Percentiles rank a stretch among this genome's conserved stretches.
phyloP scores from a whole-genome alignment of 1,140 invertebrate species.

The Charaxes varanes region DNA sequence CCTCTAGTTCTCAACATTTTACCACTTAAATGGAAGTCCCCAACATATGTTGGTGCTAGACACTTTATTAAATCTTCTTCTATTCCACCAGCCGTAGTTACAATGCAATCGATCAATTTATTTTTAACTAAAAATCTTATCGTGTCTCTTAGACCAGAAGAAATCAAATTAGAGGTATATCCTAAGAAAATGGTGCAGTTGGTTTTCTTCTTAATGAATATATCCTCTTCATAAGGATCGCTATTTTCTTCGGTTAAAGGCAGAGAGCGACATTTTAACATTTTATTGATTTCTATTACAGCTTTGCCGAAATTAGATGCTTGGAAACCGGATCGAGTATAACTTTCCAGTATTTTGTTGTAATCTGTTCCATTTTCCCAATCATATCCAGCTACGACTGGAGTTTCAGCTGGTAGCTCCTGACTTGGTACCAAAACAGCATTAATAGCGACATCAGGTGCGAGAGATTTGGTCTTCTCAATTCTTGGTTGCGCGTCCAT shows the following conservation, averaged over 20 bases:
- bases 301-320: slow-evolving; percentile 95
- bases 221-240: slow-evolving; percentile 83
- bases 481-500: slow-evolving; percentile 22
- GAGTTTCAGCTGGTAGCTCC: slow-evolving; percentile 77
- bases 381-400: slow-evolving; percentile 87
- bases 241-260: slow-evolving; percentile 79
- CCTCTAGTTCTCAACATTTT: slow-evolving; percentile 87
- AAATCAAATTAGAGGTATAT: slow-evolving; percentile 98
- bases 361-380: slow-evolving; percentile 96
- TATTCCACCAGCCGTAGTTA: slow-evolving; percentile 97
- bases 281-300: slow-evolving; percentile 93
- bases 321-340: slow-evolving; percentile 92
- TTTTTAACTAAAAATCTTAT: slow-evolving; percentile 93
- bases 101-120: slow-evolving; percentile 92
- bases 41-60: slow-evolving; percentile 94
- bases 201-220: slow-evolving; percentile 84
- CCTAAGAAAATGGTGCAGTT: slow-evolving; percentile 98
- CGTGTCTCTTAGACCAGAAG: slow-evolving; percentile 94
- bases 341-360: slow-evolving; percentile 87
- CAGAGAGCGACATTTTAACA: slow-evolving; percentile 84
- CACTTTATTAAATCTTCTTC: slow-evolving; percentile 99
- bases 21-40: slow-evolving; percentile 91
- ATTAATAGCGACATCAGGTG: slow-evolving; percentile 76
- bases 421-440: slow-evolving; percentile 81
- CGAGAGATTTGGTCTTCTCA: slow-evolving; percentile 30